Conservation (phyloP, 2,888 invertebrate genomes). For the Stomorhina lunata region DNA sequence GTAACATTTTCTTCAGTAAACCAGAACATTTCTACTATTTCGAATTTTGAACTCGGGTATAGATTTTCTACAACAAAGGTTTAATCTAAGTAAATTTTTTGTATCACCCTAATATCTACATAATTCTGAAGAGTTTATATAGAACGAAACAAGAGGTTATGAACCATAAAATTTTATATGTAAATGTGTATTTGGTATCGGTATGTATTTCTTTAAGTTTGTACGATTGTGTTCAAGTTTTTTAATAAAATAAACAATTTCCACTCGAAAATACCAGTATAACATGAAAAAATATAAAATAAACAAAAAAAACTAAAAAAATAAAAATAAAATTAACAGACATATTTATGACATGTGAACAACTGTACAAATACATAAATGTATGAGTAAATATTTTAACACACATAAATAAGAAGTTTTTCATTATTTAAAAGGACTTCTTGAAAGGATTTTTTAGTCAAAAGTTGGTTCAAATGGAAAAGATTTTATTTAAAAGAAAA, state of each 20-base stretch:
- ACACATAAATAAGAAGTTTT: no score
- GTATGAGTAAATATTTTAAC: background rate
- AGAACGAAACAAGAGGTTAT: conserved; percentile 10
- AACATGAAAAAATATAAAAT: conserved; percentile 1
- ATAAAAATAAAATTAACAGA: conserved; percentile 16
- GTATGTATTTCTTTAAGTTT: background rate
- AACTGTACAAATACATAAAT: background rate
- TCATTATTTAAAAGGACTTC: no score
- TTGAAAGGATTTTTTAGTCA: no score
- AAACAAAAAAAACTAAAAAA: background rate
- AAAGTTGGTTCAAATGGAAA: no score
- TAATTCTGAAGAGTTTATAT: background rate
- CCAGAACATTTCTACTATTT: no score
- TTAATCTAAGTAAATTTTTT: no score
- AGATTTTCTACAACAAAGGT: no score
- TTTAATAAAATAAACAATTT: conserved; percentile 22
- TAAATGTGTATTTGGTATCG: background rate
- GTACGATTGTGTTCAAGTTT: background rate
- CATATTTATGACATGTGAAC: background rate
- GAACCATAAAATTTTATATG: conserved; percentile 1
- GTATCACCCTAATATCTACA: no score
- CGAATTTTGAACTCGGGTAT: no score
- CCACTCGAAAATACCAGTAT: conserved; percentile 22
- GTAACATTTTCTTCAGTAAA: no score
- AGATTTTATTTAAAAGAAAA: no score